These are phyloP conservation scores for Cinclus cinclus DNA, from an alignment of 2,113 vertebrate genomes.

Conservation along the genomic window DNA sequence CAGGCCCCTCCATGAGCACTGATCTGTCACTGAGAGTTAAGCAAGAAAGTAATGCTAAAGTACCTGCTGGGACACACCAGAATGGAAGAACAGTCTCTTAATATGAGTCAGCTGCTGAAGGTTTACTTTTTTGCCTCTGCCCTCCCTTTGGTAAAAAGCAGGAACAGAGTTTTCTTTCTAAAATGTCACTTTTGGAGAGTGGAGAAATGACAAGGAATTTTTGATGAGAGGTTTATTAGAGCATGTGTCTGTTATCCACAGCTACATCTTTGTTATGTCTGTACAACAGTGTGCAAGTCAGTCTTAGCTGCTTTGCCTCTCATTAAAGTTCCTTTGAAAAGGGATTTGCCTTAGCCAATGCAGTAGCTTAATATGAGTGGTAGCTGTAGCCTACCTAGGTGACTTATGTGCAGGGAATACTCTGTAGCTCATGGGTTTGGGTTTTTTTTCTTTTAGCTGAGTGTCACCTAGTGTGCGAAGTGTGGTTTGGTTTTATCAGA, in stretches of 20 bases:
- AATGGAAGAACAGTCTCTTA: neutral
- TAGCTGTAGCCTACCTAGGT: neutral
- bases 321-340: neutral
- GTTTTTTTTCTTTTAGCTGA: neutral
- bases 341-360: rapidly evolving
- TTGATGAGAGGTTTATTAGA: neutral
- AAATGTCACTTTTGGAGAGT: neutral
- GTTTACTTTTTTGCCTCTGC: neutral
- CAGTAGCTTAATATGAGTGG: neutral
- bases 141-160: neutral
- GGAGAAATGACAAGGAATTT: neutral
- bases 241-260: neutral
- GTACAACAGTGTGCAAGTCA: neutral
- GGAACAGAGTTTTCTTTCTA: neutral
- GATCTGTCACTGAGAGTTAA: neutral
- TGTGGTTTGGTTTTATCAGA: neutral
- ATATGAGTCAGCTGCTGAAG: neutral
- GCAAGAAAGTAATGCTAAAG: neutral
- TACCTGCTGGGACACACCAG: neutral
- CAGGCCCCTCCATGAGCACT: neutral
- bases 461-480: neutral
- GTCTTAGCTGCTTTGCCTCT: neutral
- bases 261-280: rapidly evolving
- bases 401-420: neutral
- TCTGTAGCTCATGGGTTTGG: neutral